A percentile compares a stretch with the other conserved stretches of the same genome.
These are phyloP conservation scores for Sarcophilus harrisii DNA, from an alignment of 2,797 vertebrate genomes.

Conservation along the genomic window DNA sequence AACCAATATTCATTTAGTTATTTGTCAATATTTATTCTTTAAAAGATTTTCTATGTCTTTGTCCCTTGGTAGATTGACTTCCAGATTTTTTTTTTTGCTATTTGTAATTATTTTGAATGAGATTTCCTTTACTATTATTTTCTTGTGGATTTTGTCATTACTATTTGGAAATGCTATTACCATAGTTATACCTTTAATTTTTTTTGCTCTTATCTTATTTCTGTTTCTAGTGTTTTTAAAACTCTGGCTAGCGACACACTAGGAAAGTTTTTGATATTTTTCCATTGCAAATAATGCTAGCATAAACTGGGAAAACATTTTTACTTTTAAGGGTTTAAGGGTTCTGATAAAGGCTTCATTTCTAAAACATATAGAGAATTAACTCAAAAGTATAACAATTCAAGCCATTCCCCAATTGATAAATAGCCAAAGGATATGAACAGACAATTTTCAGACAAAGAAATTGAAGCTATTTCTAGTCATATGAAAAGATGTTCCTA, in stretches of 20 bases:
- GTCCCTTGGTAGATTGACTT: not conserved
- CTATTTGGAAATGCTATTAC: not conserved
- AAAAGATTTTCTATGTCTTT: not conserved
- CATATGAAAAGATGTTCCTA: no score
- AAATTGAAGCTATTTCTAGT: no score
- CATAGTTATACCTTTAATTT: not conserved
- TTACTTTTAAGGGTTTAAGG: no score
- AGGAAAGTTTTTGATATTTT: not conserved
- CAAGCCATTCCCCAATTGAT: no score
- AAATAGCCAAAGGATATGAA: no score
- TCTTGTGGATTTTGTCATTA: not conserved
- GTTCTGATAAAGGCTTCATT: no score
- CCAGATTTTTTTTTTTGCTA: not conserved
- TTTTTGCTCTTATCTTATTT: not conserved
- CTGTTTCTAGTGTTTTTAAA: no score
- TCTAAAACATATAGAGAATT: no score
- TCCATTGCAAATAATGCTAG: not conserved
- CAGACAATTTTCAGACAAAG: no score
- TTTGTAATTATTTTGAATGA: not conserved
- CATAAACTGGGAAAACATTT: no score
- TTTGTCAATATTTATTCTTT: not conserved
- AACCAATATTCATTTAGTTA: not conserved
- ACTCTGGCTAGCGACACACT: not conserved
- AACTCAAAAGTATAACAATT: no score
- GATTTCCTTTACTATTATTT: not conserved